Evolutionary conservation across 2,888 invertebrate genomes (phyloP), one percentile per base, ranked within the genome.

Genomic region (Hesperia comma): DNA sequence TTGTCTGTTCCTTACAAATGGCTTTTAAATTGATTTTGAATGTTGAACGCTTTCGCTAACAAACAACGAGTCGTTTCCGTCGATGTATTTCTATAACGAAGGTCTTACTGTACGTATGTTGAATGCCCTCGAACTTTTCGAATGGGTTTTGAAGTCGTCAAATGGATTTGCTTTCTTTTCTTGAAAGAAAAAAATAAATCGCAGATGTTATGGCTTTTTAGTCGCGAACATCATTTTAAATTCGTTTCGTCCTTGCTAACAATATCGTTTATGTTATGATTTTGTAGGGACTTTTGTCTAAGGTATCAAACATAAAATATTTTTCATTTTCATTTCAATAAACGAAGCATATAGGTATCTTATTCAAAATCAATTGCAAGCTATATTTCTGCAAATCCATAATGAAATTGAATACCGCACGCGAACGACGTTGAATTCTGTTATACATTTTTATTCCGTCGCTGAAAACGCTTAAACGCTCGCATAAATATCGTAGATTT

Each of bases 1-100:
- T 88, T 91, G 88, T 92, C 90, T 90, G 90, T 89, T 86, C 87
- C 86, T 86, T 87, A 87, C 90, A 90, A 92, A 90, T 90, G 86
- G 87, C 81, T 88, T 90, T 88, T 84, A 88, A 90, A 91, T 92
- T 88, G 91, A 89, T 91, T 91, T 86, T 86, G 84, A 86, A 88
- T 87, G 86, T 85, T 78, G 82, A 84, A 80, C 78, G 77, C 76
- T 82, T 82, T 83, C 79, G 79, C 82, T 80, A 83, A 84, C 80
- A 84, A 84, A 85, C 81, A 82, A 12, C 46, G n/a, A 46, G 78
- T 73, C 68, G 69, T 62, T 67, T 63, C 49, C 12, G 26, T 40
- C 6, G 21, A 63, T 69, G 63, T 60, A 8, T 33, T 54, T 54
- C 54, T 32, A 54, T 8, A 32, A 33, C 33, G 15, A 54, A 54